Conservation (phyloP, 2,888 invertebrate species). For the Rhimphoctona megacephalus region DNA sequence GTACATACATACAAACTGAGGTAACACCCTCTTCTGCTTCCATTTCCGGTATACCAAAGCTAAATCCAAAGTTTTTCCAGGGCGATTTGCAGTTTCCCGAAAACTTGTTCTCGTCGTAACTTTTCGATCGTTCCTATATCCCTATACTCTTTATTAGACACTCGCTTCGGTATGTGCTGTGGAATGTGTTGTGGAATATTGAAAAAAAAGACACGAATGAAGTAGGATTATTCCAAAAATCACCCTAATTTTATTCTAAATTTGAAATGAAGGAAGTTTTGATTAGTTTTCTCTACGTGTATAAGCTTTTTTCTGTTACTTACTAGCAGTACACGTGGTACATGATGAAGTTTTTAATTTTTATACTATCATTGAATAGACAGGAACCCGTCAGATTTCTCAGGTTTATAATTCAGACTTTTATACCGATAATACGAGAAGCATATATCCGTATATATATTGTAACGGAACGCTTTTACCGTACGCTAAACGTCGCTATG, state of each 20-base stretch:
- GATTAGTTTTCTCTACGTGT: neutral
- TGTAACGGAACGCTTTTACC: too few species aligned
- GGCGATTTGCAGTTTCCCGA: constrained; percentile 36
- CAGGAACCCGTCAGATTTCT: neutral
- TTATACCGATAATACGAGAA: neutral
- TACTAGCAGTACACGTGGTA: neutral
- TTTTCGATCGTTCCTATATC: constrained; percentile 14
- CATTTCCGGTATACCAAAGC: constrained; percentile 12
- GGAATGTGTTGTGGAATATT: constrained; percentile 23
- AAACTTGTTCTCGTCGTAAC: constrained; percentile 46
- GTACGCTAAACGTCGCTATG: too few species aligned
- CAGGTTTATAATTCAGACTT: neutral
- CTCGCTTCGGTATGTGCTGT: neutral
- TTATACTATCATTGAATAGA: neutral
- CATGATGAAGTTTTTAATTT: neutral
- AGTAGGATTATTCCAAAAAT: neutral
- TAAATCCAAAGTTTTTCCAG: constrained; percentile 34
- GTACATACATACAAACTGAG: neutral
- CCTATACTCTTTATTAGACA: constrained; percentile 29
- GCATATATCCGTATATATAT: neutral
- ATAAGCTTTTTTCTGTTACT: neutral
- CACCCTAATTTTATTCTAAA: neutral
- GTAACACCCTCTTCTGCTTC: constrained; percentile 1
- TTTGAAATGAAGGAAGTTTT: neutral
- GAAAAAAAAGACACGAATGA: neutral